phyloP scores from a whole-genome alignment of 2,888 invertebrate genomes.

The Tipula vernalis region DNA sequence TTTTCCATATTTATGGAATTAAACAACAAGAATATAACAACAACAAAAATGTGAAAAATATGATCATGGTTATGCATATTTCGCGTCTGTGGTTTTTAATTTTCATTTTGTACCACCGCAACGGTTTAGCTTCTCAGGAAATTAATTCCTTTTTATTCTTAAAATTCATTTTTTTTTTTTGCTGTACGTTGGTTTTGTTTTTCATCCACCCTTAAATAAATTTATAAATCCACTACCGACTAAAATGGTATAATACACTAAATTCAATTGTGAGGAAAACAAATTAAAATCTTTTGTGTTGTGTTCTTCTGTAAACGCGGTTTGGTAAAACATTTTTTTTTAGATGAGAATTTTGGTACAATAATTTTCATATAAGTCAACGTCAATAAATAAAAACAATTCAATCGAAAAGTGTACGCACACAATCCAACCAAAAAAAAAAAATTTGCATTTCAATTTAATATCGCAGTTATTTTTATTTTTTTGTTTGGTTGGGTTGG shows the following conservation, averaged over 20 bases:
- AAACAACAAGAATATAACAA: neutral
- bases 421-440: neutral
- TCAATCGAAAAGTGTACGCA: neutral
- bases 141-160: neutral
- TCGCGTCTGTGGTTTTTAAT: neutral
- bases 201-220: neutral
- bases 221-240: neutral
- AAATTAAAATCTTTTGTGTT: neutral
- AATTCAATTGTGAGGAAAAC: constrained; percentile 4
- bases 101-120: neutral
- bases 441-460: neutral
- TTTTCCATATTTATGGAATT: neutral
- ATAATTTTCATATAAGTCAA: neutral
- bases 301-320: neutral
- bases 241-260: neutral
- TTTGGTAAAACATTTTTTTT: neutral
- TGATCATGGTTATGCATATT: neutral
- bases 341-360: neutral
- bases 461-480: neutral
- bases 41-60: neutral
- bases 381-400: neutral
- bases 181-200: neutral
- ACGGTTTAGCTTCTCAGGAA: neutral
- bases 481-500: neutral
- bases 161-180: neutral